Percentiles rank a stretch among this genome's conserved stretches.
phyloP scores from a whole-genome alignment of 2,113 vertebrate genomes.

The Acinonyx jubatus region DNA sequence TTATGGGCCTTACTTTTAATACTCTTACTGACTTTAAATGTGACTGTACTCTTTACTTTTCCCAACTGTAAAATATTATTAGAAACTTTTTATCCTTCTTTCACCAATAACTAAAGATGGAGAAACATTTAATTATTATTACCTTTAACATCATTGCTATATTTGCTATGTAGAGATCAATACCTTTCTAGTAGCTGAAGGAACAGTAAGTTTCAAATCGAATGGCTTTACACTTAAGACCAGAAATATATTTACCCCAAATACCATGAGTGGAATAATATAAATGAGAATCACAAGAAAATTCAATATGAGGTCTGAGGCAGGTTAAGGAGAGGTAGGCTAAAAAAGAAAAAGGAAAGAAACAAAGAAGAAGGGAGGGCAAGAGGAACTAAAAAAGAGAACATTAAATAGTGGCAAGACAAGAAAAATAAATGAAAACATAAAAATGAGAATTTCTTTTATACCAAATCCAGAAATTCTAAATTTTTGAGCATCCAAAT shows the following conservation, averaged over 20 bases:
- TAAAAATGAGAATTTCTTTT: not conserved
- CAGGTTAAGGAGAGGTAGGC: not conserved
- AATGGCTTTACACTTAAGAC: not conserved
- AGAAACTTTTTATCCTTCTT: not conserved
- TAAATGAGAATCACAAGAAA: not conserved
- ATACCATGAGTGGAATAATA: not conserved
- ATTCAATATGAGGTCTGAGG: not conserved
- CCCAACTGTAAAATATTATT: not conserved
- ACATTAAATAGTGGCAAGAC: not conserved
- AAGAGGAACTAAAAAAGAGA: not conserved
- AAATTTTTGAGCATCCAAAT: not conserved
- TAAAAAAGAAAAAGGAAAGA: not conserved
- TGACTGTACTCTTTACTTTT: conserved; percentile 21
- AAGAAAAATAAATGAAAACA: not conserved
- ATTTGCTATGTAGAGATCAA: not conserved
- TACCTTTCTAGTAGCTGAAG: not conserved
- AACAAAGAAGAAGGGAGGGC: not conserved
- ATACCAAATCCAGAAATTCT: not conserved
- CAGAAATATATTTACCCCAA: not conserved
- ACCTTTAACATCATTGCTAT: not conserved
- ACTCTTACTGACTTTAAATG: not conserved
- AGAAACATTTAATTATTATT: not conserved
- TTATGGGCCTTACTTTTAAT: not conserved
- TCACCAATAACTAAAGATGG: not conserved
- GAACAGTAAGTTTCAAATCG: not conserved